Evolutionary conservation across 2,888 invertebrate species (phyloP).

Genomic region (Pteria penguin): DNA sequence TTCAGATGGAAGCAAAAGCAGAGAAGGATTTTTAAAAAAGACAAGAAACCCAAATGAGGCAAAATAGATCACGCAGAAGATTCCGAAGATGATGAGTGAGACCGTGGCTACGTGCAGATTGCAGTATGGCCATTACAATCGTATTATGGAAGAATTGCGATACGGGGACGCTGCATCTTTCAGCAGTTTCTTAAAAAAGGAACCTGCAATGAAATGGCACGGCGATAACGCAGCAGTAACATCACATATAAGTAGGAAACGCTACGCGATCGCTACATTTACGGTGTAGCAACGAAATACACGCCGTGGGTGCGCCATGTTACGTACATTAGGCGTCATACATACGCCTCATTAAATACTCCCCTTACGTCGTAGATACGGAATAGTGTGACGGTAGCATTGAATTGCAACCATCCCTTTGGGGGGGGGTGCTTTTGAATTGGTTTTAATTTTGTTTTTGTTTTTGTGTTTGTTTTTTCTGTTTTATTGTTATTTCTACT

Average conservation of each 20-base stretch:
- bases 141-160: conserved; percentile 49
- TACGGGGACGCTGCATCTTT: conserved; percentile 45
- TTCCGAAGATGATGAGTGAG: conserved; percentile 7
- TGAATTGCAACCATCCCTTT: too few relatives aligned
- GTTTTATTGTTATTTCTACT: too few relatives aligned
- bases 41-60: neutral
- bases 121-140: conserved; percentile 36
- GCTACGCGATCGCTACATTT: neutral
- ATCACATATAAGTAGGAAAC: neutral
- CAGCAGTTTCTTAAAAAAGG: conserved; percentile 35
- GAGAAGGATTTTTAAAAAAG: neutral
- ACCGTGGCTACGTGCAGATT: conserved; percentile 25
- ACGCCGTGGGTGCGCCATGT: neutral
- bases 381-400: neutral
- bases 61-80: neutral
- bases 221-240: neutral
- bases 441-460: too few relatives aligned
- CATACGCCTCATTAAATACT: neutral
- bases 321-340: neutral
- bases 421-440: too few relatives aligned
- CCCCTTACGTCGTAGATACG: neutral
- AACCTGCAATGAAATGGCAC: conserved; percentile 33
- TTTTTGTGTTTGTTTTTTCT: too few relatives aligned
- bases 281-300: neutral
- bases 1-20: neutral